Base-by-base conservation (phyloP, 2,113 vertebrate species). In the Percina caprodes region DNA sequence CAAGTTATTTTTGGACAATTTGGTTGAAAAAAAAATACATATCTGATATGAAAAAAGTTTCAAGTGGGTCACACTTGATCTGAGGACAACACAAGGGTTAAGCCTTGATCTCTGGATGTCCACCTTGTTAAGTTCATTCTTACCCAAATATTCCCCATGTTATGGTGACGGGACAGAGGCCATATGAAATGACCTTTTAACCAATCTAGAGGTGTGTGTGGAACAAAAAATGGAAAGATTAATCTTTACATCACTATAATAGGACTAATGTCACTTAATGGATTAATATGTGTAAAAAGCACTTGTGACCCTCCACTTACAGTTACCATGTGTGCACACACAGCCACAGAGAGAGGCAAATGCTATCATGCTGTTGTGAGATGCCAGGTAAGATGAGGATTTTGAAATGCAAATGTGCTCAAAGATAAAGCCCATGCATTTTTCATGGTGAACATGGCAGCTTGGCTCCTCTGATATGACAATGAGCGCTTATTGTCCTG, bases 381-480 rank as follows among this genome's bases (percentile, higher is more conserved):
- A 61, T 71, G 73, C 65, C 69, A 72, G 76, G 60, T 86, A 23
- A 85, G 61, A 75, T 79, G 12, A 89, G n/a, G 74, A 82, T 89
- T 89, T 75, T 16, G 7, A 35, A n/a, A 85, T 89, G 83, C 70
- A 82, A 83, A 85, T 81, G 90, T 77, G 76, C 65, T 84, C 74
- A 30, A 48, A 81, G 82, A 88, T 74, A 80, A 82, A 85, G 66
- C 52, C 54, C 16, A 63, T 92, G 76, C 76, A 89, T 94, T 74
- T 92, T 92, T 91, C 63, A 94, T 91, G 69, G 55, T 2, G 30
- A 56, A 72, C 87, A 78, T 56, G 24, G 49, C 62, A 62, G 74
- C 48, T 71, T 60, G 13, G 0, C 84, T 78, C 26, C 80, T 76
- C 52, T 5, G 71, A 82, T 80, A 80, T 45, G 83, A 78, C 76